A percentile compares a stretch with the other conserved stretches of the same genome.
phyloP scores from a whole-genome alignment of 2,797 vertebrate genomes.

The Brachymystax lenok region DNA sequence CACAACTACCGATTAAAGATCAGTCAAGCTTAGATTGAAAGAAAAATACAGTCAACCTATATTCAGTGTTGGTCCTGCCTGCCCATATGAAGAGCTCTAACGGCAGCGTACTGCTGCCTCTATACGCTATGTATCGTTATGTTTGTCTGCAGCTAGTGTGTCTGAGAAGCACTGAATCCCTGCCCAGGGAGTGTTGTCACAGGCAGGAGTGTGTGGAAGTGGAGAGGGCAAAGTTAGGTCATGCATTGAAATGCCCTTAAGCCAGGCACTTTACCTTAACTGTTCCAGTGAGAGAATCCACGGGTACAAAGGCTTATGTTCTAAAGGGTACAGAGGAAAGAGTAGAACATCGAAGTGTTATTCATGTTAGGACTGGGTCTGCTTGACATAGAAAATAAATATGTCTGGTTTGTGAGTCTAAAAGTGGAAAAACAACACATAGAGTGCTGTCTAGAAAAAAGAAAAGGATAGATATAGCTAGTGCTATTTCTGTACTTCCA shows the following conservation, averaged over 20 bases:
- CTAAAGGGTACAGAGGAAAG: constrained; percentile 18
- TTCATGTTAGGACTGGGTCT: constrained; percentile 45
- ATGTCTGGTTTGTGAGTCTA: constrained; percentile 35
- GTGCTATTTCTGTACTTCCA: background rate
- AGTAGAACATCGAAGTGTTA: constrained; percentile 25
- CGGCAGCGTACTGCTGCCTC: background rate
- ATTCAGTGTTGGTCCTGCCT: background rate
- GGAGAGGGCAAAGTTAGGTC: constrained; percentile 69
- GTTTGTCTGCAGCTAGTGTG: constrained; percentile 25
- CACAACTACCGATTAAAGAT: background rate
- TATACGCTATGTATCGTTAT: background rate
- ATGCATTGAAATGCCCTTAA: constrained; percentile 67
- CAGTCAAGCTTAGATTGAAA: background rate
- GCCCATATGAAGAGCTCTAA: background rate
- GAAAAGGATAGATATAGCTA: background rate
- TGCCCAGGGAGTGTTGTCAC: constrained; percentile 58
- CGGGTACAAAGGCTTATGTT: constrained; percentile 37
- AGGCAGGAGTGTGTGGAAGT: constrained; percentile 41
- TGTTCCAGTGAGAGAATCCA: constrained; percentile 55
- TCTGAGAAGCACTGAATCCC: constrained; percentile 48
- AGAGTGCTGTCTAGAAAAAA: constrained; percentile 26
- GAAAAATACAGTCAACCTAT: background rate
- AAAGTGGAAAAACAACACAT: constrained; percentile 29
- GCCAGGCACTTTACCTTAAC: constrained; percentile 68
- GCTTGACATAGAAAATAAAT: constrained; percentile 59